Evolutionary conservation across 2,888 invertebrate species (phyloP), one percentile per base, ranked within the genome.

Genomic region (Metopia argyrocephala): DNA sequence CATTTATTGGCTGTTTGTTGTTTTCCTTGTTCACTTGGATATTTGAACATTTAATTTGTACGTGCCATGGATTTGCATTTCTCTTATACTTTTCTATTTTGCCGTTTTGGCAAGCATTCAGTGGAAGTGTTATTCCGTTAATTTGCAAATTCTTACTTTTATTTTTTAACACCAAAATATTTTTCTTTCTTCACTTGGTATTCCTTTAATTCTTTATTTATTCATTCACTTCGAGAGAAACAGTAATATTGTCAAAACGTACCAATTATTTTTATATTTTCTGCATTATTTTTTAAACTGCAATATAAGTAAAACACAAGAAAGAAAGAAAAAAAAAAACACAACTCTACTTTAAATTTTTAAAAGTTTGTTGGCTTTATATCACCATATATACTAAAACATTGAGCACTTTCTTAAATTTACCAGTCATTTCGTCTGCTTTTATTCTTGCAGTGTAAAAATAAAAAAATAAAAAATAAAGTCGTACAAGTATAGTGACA

Each of bases 21-120:
- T n/a, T n/a, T n/a, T n/a, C n/a, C n/a, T n/a, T n/a, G n/a, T n/a
- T n/a, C n/a, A n/a, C n/a, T n/a, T n/a, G n/a, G n/a, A n/a, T n/a
- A n/a, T n/a, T n/a, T n/a, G n/a, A n/a, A n/a, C n/a, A n/a, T n/a
- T n/a, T n/a, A n/a, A n/a, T n/a, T n/a, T n/a, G n/a, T n/a, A n/a
- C 3, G 74, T 54, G 68, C 76, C 68, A 15, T 3, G 27, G 23
- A 59, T 79, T 71, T 56, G n/a, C n/a, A 1, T 1, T 48, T 28
- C 9, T n/a, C 0, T n/a, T n/a, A 18, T 23, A 56, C 21, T 3
- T 56, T 31, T 48, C 66, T 74, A 70, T 61, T 61, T 54, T 66
- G 65, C 75, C 74, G 74, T 50, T 81, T 78, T 78, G 78, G 74
- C 81, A 81, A 78, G 65, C 75, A 78, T 69, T 81, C 81, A 81